Evolutionary conservation across 2,888 invertebrate species (phyloP).

Genomic region (Xanthia togata): DNA sequence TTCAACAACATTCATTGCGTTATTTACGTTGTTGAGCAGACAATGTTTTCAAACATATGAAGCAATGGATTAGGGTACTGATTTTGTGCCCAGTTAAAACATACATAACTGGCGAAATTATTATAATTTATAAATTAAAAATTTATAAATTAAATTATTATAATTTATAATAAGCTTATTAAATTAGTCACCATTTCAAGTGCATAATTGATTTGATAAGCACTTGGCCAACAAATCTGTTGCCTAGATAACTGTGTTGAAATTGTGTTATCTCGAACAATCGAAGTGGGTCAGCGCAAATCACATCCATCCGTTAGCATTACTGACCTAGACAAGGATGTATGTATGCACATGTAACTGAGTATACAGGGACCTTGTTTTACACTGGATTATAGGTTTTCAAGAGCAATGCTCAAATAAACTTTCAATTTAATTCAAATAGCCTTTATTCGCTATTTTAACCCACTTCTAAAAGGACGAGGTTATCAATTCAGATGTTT

Average conservation of each 20-base stretch:
- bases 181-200: constrained; percentile 17
- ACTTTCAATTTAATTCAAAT: too few relatives aligned
- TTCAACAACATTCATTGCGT: too few relatives aligned
- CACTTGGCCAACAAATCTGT: constrained; percentile 33
- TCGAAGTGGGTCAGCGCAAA: constrained; percentile 49
- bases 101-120: background rate
- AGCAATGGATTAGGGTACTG: too few relatives aligned
- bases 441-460: too few relatives aligned
- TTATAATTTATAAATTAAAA: too few relatives aligned
- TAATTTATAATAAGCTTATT: constrained; percentile 7
- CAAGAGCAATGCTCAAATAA: background rate
- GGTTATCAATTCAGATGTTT: too few relatives aligned
- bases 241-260: constrained; percentile 25
- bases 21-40: too few relatives aligned
- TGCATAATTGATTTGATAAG: constrained; percentile 27
- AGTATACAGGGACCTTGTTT: background rate
- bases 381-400: background rate
- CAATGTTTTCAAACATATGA: too few relatives aligned
- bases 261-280: constrained; percentile 29
- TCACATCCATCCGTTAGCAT: constrained; percentile 29
- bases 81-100: background rate
- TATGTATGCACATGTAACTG: constrained; percentile 6
- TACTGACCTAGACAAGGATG: constrained; percentile 21
- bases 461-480: too few relatives aligned
- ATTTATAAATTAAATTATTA: too few relatives aligned